Base-by-base conservation (phyloP, 2,888 invertebrate genomes). In the Drosophila cyrtoloma region DNA sequence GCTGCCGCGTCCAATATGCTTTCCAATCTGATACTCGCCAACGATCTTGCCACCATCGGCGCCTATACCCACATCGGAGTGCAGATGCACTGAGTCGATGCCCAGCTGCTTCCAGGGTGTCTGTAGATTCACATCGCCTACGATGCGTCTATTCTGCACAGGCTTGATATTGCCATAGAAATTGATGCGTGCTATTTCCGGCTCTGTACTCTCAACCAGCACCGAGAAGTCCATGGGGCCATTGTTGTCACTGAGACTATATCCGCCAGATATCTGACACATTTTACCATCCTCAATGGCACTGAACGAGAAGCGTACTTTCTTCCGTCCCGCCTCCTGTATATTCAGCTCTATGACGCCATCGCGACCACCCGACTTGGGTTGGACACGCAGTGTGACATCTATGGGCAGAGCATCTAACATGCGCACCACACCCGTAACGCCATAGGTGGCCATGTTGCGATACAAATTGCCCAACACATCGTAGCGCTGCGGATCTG, bases 161-260 rank as follows among this genome's bases (percentile, higher is more conserved):
- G 91, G 89, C 19, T 86, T 79, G 10, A 93, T 62, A 44, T 91
- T 91, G 12, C 92, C 91, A 64, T 93, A 86, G 35, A 93, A 76
- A 74, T 87, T 92, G 19, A 94, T 92, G 16, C 91, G 90, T 0
- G 91, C 82, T 22, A 93, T 86, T 63, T 92, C 92, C 3, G 92
- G 88, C 42, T 92, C 91, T 0, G 92, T 92, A 5, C 93, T 93
- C 66, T 92, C 88, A 4, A 94, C 81, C 16, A 93, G 63, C 7
- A 92, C 79, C 0, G 91, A 93, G 72, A 94, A 92, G 77, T 94
- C 93, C 93, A 94, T 94, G 74, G 79, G 84, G n/a, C 94, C 93
- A 28, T 93, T 89, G 75, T 89, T 89, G 59, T 92, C 91, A 42
- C 90, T 88, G 6, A 92, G 76, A 28, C 92, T 92, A 71, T 94